Evolutionary conservation across 2,888 invertebrate species (phyloP), one percentile per base, ranked within the genome.

Genomic region (Tanytarsus gracilentus): DNA sequence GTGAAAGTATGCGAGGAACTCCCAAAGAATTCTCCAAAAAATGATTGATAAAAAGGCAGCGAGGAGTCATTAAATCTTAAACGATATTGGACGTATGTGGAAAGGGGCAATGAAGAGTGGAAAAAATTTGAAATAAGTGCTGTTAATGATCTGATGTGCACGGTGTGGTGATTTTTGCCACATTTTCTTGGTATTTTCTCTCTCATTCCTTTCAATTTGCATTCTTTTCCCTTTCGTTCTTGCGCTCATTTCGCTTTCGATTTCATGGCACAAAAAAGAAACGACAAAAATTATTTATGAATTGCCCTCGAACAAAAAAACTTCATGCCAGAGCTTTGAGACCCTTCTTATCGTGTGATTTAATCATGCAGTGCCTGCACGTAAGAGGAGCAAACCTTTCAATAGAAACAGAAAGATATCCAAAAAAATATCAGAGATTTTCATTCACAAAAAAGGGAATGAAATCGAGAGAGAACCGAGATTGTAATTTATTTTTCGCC

Each of bases 391-490:
- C 18, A 16, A 44, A n/a, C n/a, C n/a, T n/a, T n/a, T n/a, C n/a
- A n/a, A n/a, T n/a, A n/a, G n/a, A n/a, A n/a, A n/a, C n/a, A 8
- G 6, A 4, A 33, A 33, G 33, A 33, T 11, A 33, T 3, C 9
- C 3, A 33, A 23, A 44, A 44, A 44, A 21, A 44, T 23, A 44
- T 3, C 18, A 36, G 26, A 52, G 11, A 9, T 25, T 55, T 55
- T 55, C 55, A 55, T 55, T 55, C 55, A 55, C 55, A 55, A 55
- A 55, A 55, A 39, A 55, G 44, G 44, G 44, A 18, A 55, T n/a
- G 39, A 33, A 52, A 9, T n/a, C 5, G n/a, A 40, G 27, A 14
- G 11, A n/a, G n/a, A 23, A 51, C n/a, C 16, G 29, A 30, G 29
- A 27, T 16, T 18, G 40, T 33, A 55, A 55, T 55, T 55, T 55